Evolutionary conservation across 2,113 vertebrate genomes (phyloP), one percentile per base, ranked within the genome.

Genomic region (Eptesicus fuscus): DNA sequence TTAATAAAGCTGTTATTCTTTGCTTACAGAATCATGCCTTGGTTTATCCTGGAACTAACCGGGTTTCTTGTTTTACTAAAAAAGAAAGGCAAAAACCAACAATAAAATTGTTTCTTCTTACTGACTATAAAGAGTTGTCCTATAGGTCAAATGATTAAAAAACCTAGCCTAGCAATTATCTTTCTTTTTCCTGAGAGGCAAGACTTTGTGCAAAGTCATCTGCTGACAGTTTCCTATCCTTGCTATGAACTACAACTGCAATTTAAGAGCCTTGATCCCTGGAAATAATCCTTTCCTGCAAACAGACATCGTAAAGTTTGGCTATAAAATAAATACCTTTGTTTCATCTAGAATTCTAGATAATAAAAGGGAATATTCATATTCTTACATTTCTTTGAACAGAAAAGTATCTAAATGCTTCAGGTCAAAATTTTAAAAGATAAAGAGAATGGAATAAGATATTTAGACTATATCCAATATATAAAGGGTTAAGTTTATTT

Each of bases 351-450:
- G n/a, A n/a, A n/a, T n/a, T n/a, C n/a, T n/a, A 65, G 32, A 47
- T 77, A 84, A 79, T 87, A 74, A 92, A 91, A 93, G 78, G 47
- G 13, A 61, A 42, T 18, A 82, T 28, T 87, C n/a, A 9, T 73
- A 76, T 63, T 76, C 47, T 95, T 67, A 56, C 4, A 91, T 49
- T 49, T 93, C 32, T 56, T 90, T 84, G 78, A 83, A 67, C 17
- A 77, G 67, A 84, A 92, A 84, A 56, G 1, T 70, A 59, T 49
- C 25, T 22, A 56, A 92, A 87, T 32, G 12, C 20, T 93, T 88
- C 32, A 85, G 83, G 35, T 74, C 67, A 93, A 93, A 91, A 85
- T 11, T 94, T 91, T 73, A 87, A 90, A 90, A 91, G 76, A 82
- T 35, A 85, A 77, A 70, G 59, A 83, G 61, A 83, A 53, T 83